phyloP scores from a whole-genome alignment of 64 coral and sea anemone species.

The Astreopora myriophthalma region DNA sequence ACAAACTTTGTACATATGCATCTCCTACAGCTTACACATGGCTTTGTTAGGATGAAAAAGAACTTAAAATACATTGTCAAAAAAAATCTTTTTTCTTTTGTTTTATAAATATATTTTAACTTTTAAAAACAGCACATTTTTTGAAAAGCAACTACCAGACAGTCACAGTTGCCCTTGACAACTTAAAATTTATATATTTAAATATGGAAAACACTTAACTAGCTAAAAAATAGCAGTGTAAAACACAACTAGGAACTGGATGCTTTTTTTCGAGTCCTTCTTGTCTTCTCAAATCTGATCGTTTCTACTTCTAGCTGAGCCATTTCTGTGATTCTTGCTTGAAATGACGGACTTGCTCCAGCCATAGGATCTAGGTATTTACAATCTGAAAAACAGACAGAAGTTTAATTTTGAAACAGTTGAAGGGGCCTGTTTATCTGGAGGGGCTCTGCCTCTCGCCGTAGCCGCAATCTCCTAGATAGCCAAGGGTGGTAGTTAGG shows the following conservation, averaged over 20 bases:
- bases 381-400: conserved; percentile 39
- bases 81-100: neutral
- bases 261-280: conserved; percentile 80
- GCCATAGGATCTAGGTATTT: conserved; percentile 82
- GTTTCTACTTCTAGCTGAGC: conserved; percentile 88
- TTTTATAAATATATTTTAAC: neutral
- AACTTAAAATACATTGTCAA: neutral
- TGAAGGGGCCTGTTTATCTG: neutral
- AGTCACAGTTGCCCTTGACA: neutral
- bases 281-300: conserved; percentile 90
- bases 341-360: conserved; percentile 74
- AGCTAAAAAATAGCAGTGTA: neutral
- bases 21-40: neutral
- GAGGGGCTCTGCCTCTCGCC: too few species aligned
- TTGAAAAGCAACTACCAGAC: neutral
- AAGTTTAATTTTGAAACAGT: neutral
- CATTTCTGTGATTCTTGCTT: conserved; percentile 89
- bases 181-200: neutral
- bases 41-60: neutral
- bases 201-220: conserved; percentile 4
- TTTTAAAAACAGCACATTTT: neutral
- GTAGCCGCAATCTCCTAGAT: too few species aligned
- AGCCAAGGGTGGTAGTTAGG: too few species aligned
- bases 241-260: conserved; percentile 59
- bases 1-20: neutral